Percentiles rank a stretch among this genome's conserved stretches.
These are phyloP conservation scores for Leptinotarsa lineolata DNA, from an alignment of 1,140 invertebrate genomes.

Conservation along the genomic window DNA sequence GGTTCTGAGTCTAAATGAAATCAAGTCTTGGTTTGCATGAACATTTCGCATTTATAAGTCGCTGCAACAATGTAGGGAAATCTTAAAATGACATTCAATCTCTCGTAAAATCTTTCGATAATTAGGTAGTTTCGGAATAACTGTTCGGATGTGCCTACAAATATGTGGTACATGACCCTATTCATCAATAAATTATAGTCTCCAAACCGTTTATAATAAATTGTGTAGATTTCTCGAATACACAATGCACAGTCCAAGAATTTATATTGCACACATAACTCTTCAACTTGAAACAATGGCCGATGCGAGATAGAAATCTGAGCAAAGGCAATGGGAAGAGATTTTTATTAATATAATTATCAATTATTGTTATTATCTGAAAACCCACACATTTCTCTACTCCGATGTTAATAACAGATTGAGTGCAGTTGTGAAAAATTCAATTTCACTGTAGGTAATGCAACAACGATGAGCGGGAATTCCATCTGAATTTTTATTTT, in stretches of 20 bases:
- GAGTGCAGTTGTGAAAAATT: constrained; percentile 8
- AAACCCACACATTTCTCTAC: constrained; percentile 9
- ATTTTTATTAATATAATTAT: constrained; percentile 21
- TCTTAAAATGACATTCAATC: no score
- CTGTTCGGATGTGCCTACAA: no score
- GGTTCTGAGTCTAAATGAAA: not conserved
- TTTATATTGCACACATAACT: constrained; percentile 11
- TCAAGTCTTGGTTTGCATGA: not conserved
- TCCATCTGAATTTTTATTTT: not conserved
- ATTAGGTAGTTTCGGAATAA: no score
- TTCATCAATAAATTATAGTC: not conserved
- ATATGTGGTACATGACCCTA: not conserved
- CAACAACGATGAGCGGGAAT: not conserved
- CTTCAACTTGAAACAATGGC: constrained; percentile 10
- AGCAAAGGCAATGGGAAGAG: constrained; percentile 4
- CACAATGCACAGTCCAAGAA: constrained; percentile 1
- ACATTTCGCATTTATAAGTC: no score
- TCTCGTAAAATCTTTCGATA: not conserved
- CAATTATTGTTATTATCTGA: constrained; percentile 21
- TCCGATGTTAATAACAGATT: constrained; percentile 11
- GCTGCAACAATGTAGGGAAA: not conserved
- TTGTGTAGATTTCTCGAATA: constrained; percentile 1
- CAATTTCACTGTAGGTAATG: constrained; percentile 2
- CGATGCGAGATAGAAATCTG: constrained; percentile 14
- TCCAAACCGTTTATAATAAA: constrained; percentile 7